phyloP scores from a whole-genome alignment of 2,797 vertebrate species.

The Lagorchestes hirsutus region DNA sequence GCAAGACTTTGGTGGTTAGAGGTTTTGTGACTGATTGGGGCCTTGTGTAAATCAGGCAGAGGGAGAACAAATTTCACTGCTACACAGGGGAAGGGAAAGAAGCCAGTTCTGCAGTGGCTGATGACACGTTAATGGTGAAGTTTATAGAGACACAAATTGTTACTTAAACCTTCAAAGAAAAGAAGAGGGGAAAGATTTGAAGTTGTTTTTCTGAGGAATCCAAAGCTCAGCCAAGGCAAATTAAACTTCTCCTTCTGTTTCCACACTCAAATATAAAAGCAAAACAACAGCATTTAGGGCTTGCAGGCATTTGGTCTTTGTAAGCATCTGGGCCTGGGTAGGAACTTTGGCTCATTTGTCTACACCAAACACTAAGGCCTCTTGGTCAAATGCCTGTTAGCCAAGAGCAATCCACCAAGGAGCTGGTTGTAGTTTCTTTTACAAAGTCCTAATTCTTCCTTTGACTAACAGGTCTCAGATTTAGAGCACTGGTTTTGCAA shows the following conservation, averaged over 20 bases:
- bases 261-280: background rate
- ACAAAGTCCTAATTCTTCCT: background rate
- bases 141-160: slow-evolving; percentile 34
- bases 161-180: slow-evolving; percentile 26
- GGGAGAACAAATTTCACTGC: slow-evolving; percentile 14
- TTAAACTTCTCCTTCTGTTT: slow-evolving; percentile 10
- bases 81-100: background rate
- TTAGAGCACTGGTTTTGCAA: background rate
- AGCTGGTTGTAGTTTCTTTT: background rate
- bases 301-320: background rate
- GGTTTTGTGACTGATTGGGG: slow-evolving; percentile 18
- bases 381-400: background rate
- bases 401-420: background rate
- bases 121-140: slow-evolving; percentile 26
- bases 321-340: background rate
- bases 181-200: background rate
- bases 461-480: background rate
- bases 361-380: background rate
- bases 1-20: slow-evolving; percentile 1
- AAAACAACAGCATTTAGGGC: background rate
- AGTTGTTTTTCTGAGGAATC: background rate
- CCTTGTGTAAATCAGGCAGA: slow-evolving; percentile 9
- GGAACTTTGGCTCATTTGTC: background rate
- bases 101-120: background rate
- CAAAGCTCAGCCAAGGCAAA: slow-evolving; percentile 1